A percentile compares a stretch with the other conserved stretches of the same genome.
Evolutionary conservation across 2,113 vertebrate genomes (phyloP).

Genomic region (Hypocryptadius cinnamomeus): DNA sequence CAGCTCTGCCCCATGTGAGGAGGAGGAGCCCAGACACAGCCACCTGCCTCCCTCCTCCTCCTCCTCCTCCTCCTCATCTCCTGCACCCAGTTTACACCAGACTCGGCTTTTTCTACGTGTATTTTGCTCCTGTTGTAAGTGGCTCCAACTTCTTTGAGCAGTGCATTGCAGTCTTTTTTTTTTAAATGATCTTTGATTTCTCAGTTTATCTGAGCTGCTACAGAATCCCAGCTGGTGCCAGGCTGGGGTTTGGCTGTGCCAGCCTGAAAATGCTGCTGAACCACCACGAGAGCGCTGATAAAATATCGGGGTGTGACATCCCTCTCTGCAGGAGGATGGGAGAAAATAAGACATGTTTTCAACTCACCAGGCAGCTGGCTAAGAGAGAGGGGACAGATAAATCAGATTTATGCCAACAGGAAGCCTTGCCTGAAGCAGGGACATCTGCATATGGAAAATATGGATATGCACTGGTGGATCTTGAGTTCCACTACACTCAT

Average conservation of each 20-base stretch:
- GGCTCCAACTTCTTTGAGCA: background rate
- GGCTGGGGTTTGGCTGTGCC: background rate
- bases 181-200: background rate
- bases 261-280: background rate
- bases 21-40: background rate
- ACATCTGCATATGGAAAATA: background rate
- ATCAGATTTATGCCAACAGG: background rate
- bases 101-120: background rate
- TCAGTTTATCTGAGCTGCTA: background rate
- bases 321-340: background rate
- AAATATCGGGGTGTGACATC: background rate
- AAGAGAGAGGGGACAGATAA: background rate
- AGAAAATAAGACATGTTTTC: background rate
- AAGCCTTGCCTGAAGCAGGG: background rate
- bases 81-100: background rate
- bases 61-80: background rate
- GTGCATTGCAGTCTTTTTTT: background rate
- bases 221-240: background rate
- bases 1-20: background rate
- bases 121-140: background rate
- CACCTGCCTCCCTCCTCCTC: background rate
- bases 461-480: background rate
- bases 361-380: background rate
- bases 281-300: accelerated
- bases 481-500: accelerated